These are phyloP conservation scores for Macrotrachela quadricornifera DNA, from an alignment of 1,140 invertebrate genomes.

Conservation along the genomic window DNA sequence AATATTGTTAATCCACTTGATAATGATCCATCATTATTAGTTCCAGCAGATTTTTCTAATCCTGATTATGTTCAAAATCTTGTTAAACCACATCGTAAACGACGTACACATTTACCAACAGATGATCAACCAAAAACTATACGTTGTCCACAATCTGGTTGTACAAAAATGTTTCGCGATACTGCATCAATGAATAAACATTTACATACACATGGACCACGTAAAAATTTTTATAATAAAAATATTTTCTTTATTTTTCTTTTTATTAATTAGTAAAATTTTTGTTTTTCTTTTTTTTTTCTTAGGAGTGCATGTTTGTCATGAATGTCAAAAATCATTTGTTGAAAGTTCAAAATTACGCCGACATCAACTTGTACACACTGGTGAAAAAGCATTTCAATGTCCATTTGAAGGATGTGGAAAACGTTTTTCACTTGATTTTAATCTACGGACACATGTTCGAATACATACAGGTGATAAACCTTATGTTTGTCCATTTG, in stretches of 20 bases:
- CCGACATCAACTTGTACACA: conserved; percentile 73
- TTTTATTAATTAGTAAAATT: too few species aligned
- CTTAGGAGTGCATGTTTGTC: conserved; percentile 69
- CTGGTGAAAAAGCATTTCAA: conserved; percentile 82
- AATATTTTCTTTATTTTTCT: too few species aligned
- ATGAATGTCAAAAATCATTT: conserved; percentile 91
- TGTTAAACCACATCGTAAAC: too few species aligned
- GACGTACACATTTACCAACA: too few species aligned
- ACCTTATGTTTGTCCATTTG: conserved; percentile 84
- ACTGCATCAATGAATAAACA: conserved; percentile 95
- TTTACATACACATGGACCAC: conserved; percentile 78
- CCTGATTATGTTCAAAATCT: too few species aligned
- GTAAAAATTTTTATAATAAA: conserved; percentile 24
- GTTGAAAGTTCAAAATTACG: conserved; percentile 91
- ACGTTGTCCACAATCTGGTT: conserved; percentile 29
- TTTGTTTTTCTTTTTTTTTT: too few species aligned
- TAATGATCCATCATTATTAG: too few species aligned
- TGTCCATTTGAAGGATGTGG: conserved; percentile 84
- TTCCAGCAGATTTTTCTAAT: too few species aligned
- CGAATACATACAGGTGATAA: conserved; percentile 83
- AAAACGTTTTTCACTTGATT: conserved; percentile 79
- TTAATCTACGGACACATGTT: conserved; percentile 81
- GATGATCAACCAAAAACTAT: too few species aligned
- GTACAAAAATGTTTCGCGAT: conserved; percentile 84
- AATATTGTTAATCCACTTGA: too few species aligned